These are phyloP conservation scores for Rhodophaea formosa DNA, from an alignment of 2,888 invertebrate species.

Conservation along the genomic window DNA sequence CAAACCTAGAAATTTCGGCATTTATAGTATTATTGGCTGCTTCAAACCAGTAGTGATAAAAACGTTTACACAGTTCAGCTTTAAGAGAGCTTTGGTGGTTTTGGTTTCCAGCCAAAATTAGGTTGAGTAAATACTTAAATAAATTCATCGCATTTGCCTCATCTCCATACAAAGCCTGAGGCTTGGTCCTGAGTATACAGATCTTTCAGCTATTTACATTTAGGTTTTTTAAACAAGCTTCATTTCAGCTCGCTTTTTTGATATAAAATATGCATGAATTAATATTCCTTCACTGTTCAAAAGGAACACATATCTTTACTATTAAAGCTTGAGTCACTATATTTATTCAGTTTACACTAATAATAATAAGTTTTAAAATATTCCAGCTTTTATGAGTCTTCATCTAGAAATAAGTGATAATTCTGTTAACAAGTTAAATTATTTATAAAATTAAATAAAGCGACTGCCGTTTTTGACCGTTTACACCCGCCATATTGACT, in stretches of 20 bases:
- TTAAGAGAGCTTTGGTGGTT: background rate
- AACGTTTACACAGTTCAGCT: background rate
- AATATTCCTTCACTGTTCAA: background rate
- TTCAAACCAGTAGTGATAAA: background rate
- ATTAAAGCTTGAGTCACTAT: too few relatives aligned
- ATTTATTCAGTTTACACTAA: too few relatives aligned
- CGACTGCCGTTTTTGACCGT: too few relatives aligned
- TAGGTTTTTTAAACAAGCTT: background rate
- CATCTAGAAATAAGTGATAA: too few relatives aligned
- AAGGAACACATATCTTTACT: background rate
- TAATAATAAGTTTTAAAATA: too few relatives aligned
- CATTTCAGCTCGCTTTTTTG: background rate
- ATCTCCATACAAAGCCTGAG: background rate
- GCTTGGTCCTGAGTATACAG: background rate
- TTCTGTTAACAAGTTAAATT: too few relatives aligned
- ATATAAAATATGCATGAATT: background rate
- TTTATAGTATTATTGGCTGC: too few relatives aligned
- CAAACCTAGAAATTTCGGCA: too few relatives aligned
- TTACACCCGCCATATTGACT: too few relatives aligned
- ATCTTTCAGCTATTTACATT: background rate
- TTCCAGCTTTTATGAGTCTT: too few relatives aligned
- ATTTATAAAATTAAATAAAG: too few relatives aligned
- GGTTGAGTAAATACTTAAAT: background rate
- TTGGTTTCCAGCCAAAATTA: background rate
- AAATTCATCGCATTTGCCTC: conserved; percentile 1